Conservation (phyloP, 2,888 invertebrate genomes). For the Xanthia icteritia region DNA sequence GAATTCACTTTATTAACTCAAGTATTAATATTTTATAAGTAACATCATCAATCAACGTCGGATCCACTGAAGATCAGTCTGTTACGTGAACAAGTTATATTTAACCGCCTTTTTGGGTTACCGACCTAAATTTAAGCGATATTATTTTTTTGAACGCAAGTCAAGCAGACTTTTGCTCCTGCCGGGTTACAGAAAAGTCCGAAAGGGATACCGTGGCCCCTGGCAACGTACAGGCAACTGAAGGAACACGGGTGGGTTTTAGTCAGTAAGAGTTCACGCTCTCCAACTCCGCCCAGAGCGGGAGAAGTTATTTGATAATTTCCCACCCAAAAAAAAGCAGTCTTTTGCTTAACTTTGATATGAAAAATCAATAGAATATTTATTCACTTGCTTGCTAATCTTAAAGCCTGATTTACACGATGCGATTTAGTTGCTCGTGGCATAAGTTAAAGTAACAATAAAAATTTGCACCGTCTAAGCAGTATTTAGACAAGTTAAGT, state of each 20-base stretch:
- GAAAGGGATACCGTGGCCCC: too few relatives aligned
- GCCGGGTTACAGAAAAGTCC: too few relatives aligned
- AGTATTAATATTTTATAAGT: constrained; percentile 61
- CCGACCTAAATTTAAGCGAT: constrained; percentile 56
- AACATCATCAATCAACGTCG: constrained; percentile 73
- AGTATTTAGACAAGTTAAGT: not conserved
- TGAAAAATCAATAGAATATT: not conserved
- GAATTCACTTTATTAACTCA: constrained; percentile 46
- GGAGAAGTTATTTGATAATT: too few relatives aligned
- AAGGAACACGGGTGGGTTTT: too few relatives aligned
- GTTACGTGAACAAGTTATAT: constrained; percentile 65
- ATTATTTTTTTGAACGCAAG: constrained; percentile 8
- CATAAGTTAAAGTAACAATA: not conserved
- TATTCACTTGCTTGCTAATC: not conserved
- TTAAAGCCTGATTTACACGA: not conserved
- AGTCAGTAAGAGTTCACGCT: too few relatives aligned
- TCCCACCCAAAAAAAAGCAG: too few relatives aligned
- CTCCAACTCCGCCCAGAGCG: too few relatives aligned
- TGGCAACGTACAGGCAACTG: too few relatives aligned
- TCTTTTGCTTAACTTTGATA: not conserved
- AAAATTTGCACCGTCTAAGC: not conserved
- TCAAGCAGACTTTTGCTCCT: not conserved
- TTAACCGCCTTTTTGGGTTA: constrained; percentile 57
- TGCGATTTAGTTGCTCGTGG: not conserved
- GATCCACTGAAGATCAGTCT: constrained; percentile 54